Percentiles rank a stretch among this genome's conserved stretches.
Conservation (phyloP, 2,113 vertebrate genomes). For the Calypte anna region DNA sequence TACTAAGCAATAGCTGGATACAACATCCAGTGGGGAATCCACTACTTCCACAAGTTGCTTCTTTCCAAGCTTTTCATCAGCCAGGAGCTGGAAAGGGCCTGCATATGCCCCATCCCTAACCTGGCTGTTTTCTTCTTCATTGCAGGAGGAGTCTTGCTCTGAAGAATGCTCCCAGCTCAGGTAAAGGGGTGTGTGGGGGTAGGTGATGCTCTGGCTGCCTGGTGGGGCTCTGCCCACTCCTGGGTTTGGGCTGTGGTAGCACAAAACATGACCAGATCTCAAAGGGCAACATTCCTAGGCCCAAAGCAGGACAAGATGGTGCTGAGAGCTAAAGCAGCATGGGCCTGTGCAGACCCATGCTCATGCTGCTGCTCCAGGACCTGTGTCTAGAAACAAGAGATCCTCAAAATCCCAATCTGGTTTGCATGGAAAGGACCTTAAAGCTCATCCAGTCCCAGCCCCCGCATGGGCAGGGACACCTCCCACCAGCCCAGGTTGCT, state of each 20-base stretch:
- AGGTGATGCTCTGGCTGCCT: background rate
- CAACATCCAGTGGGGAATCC: background rate
- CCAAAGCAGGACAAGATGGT: background rate
- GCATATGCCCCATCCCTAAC: background rate
- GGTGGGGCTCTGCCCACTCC: background rate
- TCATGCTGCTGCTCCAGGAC: background rate
- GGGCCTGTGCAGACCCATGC: fast-evolving
- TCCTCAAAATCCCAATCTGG: no score
- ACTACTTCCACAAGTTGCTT: background rate
- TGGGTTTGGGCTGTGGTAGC: background rate
- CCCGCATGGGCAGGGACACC: no score
- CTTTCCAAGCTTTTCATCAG: background rate
- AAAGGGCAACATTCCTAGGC: fast-evolving
- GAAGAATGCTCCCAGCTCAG: constrained; percentile 6
- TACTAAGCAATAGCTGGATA: background rate
- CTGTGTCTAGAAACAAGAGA: background rate
- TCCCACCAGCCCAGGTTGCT: no score
- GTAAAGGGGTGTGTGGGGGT: background rate
- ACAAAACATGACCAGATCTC: background rate
- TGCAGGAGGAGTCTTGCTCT: constrained; percentile 33
- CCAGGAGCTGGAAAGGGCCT: fast-evolving
- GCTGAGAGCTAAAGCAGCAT: background rate
- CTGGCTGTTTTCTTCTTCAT: background rate
- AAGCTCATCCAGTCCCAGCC: no score
- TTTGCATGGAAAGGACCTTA: no score